Percentiles rank a stretch among this genome's conserved stretches.
Evolutionary conservation across 2,113 vertebrate genomes (phyloP).

Genomic region (Telmatochromis sp.): DNA sequence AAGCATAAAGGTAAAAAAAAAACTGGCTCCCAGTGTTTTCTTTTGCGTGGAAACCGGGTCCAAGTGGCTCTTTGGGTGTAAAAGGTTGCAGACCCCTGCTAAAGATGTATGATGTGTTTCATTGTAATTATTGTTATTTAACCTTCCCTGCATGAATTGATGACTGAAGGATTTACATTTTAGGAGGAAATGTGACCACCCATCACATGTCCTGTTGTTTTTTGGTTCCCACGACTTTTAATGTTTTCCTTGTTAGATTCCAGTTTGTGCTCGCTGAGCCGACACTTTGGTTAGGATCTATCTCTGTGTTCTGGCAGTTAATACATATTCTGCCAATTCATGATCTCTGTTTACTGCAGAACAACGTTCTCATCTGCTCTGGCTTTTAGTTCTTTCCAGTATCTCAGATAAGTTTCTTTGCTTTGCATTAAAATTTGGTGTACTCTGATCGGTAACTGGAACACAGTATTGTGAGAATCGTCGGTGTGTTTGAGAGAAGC

Average conservation of each 20-base stretch:
- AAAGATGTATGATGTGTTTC: too few species aligned
- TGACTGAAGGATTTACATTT: too few species aligned
- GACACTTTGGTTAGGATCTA: not conserved
- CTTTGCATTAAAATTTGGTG: not conserved
- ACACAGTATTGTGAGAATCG: not conserved
- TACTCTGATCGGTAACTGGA: not conserved
- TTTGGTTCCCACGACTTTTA: not conserved
- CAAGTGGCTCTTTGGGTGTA: too few species aligned
- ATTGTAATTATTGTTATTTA: too few species aligned
- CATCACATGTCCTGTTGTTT: too few species aligned
- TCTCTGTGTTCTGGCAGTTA: not conserved
- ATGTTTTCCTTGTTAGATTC: not conserved
- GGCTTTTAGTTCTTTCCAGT: not conserved
- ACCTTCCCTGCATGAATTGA: too few species aligned
- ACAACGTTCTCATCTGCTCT: not conserved
- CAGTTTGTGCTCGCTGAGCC: not conserved
- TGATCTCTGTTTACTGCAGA: not conserved
- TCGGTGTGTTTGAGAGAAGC: not conserved
- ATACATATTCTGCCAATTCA: not conserved
- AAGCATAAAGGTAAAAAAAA: too few species aligned
- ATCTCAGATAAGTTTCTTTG: not conserved
- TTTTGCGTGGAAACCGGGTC: too few species aligned
- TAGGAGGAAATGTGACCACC: too few species aligned
- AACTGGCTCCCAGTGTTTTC: too few species aligned
- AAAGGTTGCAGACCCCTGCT: too few species aligned